These are phyloP conservation scores for Melitaea athalia DNA, from an alignment of 2,888 invertebrate genomes.

Conservation along the genomic window DNA sequence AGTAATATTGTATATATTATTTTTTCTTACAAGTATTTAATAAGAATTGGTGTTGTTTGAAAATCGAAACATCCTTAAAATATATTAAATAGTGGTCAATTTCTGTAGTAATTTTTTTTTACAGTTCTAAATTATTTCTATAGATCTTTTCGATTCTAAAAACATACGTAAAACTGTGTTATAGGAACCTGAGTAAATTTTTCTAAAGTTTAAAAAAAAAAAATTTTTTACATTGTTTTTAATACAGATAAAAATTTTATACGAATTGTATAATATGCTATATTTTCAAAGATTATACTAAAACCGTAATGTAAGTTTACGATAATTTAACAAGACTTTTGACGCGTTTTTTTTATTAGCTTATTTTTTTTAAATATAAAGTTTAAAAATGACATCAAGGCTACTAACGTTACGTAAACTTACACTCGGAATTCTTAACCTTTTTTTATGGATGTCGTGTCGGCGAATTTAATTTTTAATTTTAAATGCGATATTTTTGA, in stretches of 20 bases:
- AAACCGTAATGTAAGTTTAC: too few relatives aligned
- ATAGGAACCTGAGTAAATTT: background rate
- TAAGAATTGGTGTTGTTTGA: conserved; percentile 23
- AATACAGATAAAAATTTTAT: background rate
- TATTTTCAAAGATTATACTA: background rate
- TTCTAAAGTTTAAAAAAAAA: background rate
- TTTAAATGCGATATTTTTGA: conserved; percentile 15
- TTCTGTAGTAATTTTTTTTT: background rate
- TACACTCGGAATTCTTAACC: too few relatives aligned
- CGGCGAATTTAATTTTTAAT: background rate
- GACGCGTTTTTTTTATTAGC: too few relatives aligned
- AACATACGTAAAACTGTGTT: background rate
- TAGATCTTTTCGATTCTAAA: too few relatives aligned
- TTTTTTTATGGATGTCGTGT: background rate
- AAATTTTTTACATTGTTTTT: background rate
- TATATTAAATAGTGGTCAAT: background rate
- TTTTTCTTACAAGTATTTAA: conserved; percentile 14
- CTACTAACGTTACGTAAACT: conserved; percentile 5
- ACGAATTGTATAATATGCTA: background rate
- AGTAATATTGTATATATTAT: background rate
- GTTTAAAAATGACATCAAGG: too few relatives aligned
- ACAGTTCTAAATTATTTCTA: too few relatives aligned
- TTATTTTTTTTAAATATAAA: too few relatives aligned
- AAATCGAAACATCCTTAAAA: background rate
- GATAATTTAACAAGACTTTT: too few relatives aligned